phyloP scores from a whole-genome alignment of 2,888 invertebrate genomes.

The Epinotia demarniana region DNA sequence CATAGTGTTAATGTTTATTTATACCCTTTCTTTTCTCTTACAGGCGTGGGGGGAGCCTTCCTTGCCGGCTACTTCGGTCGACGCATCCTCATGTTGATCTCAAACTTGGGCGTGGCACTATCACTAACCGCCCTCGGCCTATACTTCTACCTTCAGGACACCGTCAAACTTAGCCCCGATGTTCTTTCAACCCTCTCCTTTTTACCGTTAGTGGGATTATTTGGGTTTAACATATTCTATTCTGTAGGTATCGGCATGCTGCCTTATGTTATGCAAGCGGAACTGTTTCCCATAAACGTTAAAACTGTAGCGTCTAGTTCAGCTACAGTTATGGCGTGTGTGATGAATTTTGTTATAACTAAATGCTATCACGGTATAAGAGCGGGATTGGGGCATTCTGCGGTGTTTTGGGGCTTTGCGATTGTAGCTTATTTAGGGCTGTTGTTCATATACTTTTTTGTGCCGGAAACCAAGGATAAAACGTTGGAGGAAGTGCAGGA shows the following conservation, averaged over 20 bases:
- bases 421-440: slow-evolving; percentile 82
- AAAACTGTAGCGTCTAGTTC: slow-evolving; percentile 85
- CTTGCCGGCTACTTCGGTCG: slow-evolving; percentile 84
- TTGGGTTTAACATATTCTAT: slow-evolving; percentile 85
- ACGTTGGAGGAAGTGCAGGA: slow-evolving; percentile 86
- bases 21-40: slow-evolving; percentile 48
- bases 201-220: slow-evolving; percentile 82
- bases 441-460: slow-evolving; percentile 82
- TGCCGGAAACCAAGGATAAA: slow-evolving; percentile 87
- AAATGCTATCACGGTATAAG: slow-evolving; percentile 85
- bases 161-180: slow-evolving; percentile 63
- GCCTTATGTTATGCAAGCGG: slow-evolving; percentile 86
- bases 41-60: slow-evolving; percentile 78
- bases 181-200: slow-evolving; percentile 71
- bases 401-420: slow-evolving; percentile 85
- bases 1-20: too few species aligned
- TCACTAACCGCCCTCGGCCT: slow-evolving; percentile 78
- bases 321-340: slow-evolving; percentile 83
- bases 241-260: slow-evolving; percentile 85
- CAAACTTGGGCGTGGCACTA: slow-evolving; percentile 82
- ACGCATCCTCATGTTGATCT: slow-evolving; percentile 80
- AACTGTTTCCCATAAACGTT: slow-evolving; percentile 86
- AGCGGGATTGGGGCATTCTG: slow-evolving; percentile 82
- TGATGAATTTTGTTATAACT: slow-evolving; percentile 84
- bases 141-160: slow-evolving; percentile 83